Evolutionary conservation across 2,888 invertebrate species (phyloP).

Genomic region (Scrobipalpa atriplicella): DNA sequence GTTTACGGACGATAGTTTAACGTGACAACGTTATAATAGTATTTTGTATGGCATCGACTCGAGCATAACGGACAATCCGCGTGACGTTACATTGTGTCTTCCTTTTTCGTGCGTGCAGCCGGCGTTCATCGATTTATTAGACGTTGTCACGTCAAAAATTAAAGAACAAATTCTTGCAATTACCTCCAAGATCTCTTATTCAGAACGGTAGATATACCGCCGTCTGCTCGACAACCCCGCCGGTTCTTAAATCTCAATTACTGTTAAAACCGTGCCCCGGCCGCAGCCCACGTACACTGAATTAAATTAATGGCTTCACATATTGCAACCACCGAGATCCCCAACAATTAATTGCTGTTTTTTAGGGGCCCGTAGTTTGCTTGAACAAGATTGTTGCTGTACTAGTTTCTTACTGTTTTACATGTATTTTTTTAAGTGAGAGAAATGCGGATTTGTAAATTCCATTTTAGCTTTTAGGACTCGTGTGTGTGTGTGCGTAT

Average conservation of each 20-base stretch:
- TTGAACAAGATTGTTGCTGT: background rate
- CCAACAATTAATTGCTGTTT: conserved; percentile 74
- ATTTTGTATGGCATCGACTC: too few relatives aligned
- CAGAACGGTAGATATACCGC: conserved; percentile 35
- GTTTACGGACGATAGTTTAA: too few relatives aligned
- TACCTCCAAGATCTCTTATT: conserved; percentile 8
- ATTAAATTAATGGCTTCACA: conserved; percentile 82
- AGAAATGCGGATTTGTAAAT: too few relatives aligned
- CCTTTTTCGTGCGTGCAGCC: too few relatives aligned
- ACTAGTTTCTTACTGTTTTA: background rate
- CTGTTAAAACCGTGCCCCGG: conserved; percentile 79
- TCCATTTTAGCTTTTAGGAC: too few relatives aligned
- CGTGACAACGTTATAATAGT: too few relatives aligned
- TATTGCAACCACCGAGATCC: conserved; percentile 71
- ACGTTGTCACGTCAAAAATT: background rate
- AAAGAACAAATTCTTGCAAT: background rate
- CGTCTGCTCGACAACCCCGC: conserved; percentile 56
- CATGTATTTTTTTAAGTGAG: background rate
- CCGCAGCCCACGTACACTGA: conserved; percentile 70
- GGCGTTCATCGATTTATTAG: too few relatives aligned
- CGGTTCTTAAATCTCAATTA: conserved; percentile 82
- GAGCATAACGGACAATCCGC: too few relatives aligned
- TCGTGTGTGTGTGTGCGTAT: too few relatives aligned
- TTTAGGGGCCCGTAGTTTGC: conserved; percentile 49
- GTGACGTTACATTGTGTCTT: too few relatives aligned